Evolutionary conservation across 2,888 invertebrate species (phyloP).

Genomic region (Rapana venosa): DNA sequence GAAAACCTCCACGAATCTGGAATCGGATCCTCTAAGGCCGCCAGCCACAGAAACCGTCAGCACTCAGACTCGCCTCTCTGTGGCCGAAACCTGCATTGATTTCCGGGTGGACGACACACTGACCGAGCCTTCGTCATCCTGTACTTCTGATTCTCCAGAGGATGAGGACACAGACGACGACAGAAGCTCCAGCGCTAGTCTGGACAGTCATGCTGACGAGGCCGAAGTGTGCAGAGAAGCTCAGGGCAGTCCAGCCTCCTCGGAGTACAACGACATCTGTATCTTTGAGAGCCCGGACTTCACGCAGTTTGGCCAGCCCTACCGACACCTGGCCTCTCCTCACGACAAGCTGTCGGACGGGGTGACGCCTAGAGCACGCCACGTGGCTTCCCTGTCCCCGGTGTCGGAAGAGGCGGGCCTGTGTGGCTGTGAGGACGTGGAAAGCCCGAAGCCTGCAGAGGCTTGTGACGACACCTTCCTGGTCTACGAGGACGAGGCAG

Average conservation of each 20-base stretch:
- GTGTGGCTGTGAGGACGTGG: not conserved
- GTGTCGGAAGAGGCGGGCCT: not conserved
- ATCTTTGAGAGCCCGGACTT: constrained; percentile 29
- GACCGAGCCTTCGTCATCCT: not conserved
- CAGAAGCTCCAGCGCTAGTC: not conserved
- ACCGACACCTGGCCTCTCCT: constrained; percentile 13
- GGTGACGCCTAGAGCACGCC: not conserved
- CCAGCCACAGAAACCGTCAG: not conserved
- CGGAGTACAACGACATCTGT: constrained; percentile 24
- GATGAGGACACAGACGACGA: not conserved
- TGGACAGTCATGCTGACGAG: not conserved
- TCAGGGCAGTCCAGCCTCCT: not conserved
- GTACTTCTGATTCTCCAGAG: not conserved
- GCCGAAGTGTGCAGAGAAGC: not conserved
- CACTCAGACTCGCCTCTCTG: not conserved
- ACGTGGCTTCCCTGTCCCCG: not conserved
- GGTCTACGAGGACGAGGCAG: constrained; percentile 4
- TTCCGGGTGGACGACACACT: not conserved
- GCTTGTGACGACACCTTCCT: not conserved
- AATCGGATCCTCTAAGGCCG: not conserved
- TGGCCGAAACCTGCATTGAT: constrained; percentile 2
- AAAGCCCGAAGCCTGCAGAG: not conserved
- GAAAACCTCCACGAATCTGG: not conserved
- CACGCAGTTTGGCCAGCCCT: not conserved
- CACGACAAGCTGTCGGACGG: not conserved